Conservation (phyloP, 2,888 invertebrate species). For the Mactromeris polynyma region DNA sequence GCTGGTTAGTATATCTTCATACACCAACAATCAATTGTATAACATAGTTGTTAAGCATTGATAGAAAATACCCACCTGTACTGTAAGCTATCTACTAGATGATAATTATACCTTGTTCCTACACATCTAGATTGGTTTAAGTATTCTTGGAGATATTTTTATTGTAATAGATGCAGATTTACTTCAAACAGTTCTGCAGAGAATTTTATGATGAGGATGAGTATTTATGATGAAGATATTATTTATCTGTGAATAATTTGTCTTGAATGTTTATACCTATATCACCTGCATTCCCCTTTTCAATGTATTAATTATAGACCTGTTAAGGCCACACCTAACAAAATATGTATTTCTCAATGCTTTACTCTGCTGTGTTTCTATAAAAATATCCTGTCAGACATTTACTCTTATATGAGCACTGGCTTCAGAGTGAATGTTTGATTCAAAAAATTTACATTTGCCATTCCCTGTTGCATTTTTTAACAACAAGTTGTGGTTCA, state of each 20-base stretch:
- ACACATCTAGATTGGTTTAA: neutral
- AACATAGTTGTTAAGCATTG: neutral
- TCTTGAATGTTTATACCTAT: neutral
- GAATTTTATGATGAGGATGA: constrained; percentile 5
- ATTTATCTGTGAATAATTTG: constrained; percentile 4
- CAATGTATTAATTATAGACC: neutral
- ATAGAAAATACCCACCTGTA: neutral
- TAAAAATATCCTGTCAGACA: no score
- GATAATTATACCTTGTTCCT: neutral
- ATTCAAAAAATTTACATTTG: no score
- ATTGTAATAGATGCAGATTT: neutral
- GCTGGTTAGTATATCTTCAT: neutral
- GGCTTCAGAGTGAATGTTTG: no score
- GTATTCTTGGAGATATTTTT: neutral
- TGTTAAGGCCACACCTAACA: no score
- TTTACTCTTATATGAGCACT: no score
- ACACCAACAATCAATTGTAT: neutral
- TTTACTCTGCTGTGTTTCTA: no score
- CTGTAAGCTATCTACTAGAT: neutral
- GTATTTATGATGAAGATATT: neutral
- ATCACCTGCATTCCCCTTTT: neutral
- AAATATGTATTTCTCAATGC: no score
- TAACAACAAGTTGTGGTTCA: no score
- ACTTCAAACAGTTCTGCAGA: neutral
- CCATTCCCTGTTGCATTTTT: no score